phyloP scores from a whole-genome alignment of 2,888 invertebrate species.

The Ptychoptera contaminata region DNA sequence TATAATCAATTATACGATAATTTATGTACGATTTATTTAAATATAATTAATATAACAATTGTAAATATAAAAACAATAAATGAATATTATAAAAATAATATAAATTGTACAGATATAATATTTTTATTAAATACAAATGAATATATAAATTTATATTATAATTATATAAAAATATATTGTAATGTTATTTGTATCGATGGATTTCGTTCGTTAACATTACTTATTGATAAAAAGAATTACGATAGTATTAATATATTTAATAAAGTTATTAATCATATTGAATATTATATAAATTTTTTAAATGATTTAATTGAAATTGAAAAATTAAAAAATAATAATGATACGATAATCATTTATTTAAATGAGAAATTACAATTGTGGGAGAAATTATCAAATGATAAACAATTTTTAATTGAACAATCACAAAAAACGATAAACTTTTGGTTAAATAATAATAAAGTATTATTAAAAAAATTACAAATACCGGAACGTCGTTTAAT shows the following conservation, averaged over 20 bases:
- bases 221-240: conserved; percentile 29
- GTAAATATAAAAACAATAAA: conserved; percentile 51
- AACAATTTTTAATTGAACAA: conserved; percentile 23
- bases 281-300: conserved; percentile 21
- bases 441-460: conserved; percentile 29
- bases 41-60: conserved; percentile 50
- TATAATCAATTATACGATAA: conserved; percentile 46
- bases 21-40: conserved; percentile 48
- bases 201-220: conserved; percentile 45
- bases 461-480: conserved; percentile 28
- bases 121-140: conserved; percentile 56
- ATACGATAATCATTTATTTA: conserved; percentile 14
- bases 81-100: conserved; percentile 50
- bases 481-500: conserved; percentile 55
- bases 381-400: conserved; percentile 20
- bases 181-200: conserved; percentile 58
- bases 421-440: conserved; percentile 26
- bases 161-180: conserved; percentile 53
- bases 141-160: conserved; percentile 51
- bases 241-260: conserved; percentile 17
- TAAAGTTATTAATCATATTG: conserved; percentile 22
- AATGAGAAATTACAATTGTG: conserved; percentile 22
- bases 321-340: neutral
- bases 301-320: conserved; percentile 19
- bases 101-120: conserved; percentile 47